Conservation (phyloP, 2,888 invertebrate species). For the Cosmia pyralina region DNA sequence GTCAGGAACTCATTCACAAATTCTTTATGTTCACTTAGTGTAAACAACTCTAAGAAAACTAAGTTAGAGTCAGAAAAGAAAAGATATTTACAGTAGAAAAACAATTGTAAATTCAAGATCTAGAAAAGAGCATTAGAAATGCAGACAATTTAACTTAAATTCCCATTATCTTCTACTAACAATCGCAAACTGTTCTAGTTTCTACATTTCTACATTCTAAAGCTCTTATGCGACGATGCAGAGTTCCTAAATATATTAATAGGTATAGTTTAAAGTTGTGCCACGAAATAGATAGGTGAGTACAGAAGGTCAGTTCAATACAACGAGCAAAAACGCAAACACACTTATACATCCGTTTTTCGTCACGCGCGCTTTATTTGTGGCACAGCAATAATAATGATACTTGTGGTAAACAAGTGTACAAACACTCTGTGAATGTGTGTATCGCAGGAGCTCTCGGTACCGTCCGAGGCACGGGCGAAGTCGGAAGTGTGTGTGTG, state of each 20-base stretch:
- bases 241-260: conserved; percentile 5
- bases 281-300: neutral
- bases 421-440: too few species aligned
- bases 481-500: too few species aligned
- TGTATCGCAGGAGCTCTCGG: too few species aligned
- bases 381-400: too few species aligned
- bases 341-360: neutral
- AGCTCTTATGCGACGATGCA: conserved; percentile 14
- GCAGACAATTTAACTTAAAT: conserved; percentile 6
- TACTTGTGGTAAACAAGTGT: too few species aligned
- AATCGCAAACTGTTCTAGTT: conserved; percentile 33
- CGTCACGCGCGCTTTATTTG: too few species aligned
- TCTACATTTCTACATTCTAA: conserved; percentile 15
- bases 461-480: too few species aligned
- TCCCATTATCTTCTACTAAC: conserved; percentile 32
- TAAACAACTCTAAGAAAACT: too few species aligned
- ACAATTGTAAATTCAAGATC: conserved; percentile 10
- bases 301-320: neutral
- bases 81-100: neutral
- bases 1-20: too few species aligned
- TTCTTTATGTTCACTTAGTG: too few species aligned
- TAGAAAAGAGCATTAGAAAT: conserved; percentile 15
- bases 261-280: conserved; percentile 6
- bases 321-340: neutral
- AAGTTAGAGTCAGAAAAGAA: too few species aligned